Evolutionary conservation across 1,140 invertebrate species (phyloP).

Genomic region (Laodelphax striatellus): DNA sequence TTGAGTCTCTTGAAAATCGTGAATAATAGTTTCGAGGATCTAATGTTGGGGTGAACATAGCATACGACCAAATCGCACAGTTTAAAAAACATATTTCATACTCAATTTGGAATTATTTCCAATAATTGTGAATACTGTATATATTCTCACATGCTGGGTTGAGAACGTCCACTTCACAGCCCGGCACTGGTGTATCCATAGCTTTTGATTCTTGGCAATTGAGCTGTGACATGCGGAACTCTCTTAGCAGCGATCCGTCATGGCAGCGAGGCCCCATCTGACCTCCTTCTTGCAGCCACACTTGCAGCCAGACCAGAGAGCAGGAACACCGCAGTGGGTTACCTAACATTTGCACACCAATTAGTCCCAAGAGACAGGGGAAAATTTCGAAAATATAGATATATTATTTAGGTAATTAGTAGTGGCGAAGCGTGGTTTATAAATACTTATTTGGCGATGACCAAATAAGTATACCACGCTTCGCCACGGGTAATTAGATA

Average conservation of each 20-base stretch:
- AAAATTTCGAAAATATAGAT: no score
- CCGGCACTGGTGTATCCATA: conserved; percentile 39
- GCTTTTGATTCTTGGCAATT: conserved; percentile 45
- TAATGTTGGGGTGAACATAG: no score
- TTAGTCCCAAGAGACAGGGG: no score
- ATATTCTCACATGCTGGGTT: conserved; percentile 26
- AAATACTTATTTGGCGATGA: no score
- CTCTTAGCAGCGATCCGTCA: conserved; percentile 57
- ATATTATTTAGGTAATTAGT: no score
- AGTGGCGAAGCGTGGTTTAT: no score
- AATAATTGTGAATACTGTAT: conserved; percentile 3
- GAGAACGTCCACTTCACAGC: conserved; percentile 46
- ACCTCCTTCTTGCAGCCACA: conserved; percentile 58
- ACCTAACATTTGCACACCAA: conserved; percentile 36
- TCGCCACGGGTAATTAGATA: no score
- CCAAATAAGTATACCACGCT: no score
- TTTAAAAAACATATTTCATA: no score
- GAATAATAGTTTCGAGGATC: no score
- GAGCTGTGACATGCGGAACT: conserved; percentile 50
- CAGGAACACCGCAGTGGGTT: conserved; percentile 74
- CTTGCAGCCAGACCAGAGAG: conserved; percentile 63
- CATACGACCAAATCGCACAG: no score
- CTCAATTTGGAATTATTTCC: no score
- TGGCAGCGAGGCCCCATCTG: conserved; percentile 60
- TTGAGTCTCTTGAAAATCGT: neutral